Percentiles rank a stretch among this genome's conserved stretches.
Conservation (phyloP, 2,888 invertebrate species). For the Drosophila paranaensis region DNA sequence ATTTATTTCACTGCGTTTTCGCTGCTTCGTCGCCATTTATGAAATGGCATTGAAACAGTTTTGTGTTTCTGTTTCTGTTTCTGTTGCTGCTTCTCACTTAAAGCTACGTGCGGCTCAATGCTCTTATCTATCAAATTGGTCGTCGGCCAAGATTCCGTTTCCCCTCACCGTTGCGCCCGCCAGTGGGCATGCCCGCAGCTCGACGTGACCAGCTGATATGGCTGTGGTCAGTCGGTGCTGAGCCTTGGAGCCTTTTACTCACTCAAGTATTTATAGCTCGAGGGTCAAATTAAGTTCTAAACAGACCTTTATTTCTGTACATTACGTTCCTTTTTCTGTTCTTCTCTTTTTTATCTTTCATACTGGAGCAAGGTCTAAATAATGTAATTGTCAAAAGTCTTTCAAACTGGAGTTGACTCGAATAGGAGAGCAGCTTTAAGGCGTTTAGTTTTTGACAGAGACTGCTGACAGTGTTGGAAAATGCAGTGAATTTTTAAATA, state of each 20-base stretch:
- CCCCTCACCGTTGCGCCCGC: not conserved
- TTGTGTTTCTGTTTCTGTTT: conserved; percentile 30
- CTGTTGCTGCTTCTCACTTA: conserved; percentile 36
- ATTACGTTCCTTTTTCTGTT: conserved; percentile 2
- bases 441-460: not conserved
- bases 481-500: not conserved
- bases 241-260: conserved; percentile 19
- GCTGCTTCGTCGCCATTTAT: conserved; percentile 59
- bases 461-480: not conserved
- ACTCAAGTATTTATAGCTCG: conserved; percentile 72
- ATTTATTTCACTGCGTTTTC: conserved; percentile 77
- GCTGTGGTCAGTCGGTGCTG: conserved; percentile 14
- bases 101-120: conserved; percentile 46
- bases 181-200: not conserved
- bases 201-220: conserved; percentile 28
- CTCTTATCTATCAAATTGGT: conserved; percentile 76
- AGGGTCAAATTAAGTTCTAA: conserved; percentile 67
- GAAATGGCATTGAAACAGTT: conserved; percentile 78
- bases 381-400: conserved; percentile 46
- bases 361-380: conserved; percentile 26
- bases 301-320: conserved; percentile 54
- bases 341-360: not conserved
- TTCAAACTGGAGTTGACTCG: conserved; percentile 6
- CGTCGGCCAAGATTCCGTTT: conserved; percentile 52
- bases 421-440: not conserved